These are phyloP conservation scores for Ardeotis arabs DNA, from an alignment of 2,113 vertebrate species.

Conservation along the genomic window DNA sequence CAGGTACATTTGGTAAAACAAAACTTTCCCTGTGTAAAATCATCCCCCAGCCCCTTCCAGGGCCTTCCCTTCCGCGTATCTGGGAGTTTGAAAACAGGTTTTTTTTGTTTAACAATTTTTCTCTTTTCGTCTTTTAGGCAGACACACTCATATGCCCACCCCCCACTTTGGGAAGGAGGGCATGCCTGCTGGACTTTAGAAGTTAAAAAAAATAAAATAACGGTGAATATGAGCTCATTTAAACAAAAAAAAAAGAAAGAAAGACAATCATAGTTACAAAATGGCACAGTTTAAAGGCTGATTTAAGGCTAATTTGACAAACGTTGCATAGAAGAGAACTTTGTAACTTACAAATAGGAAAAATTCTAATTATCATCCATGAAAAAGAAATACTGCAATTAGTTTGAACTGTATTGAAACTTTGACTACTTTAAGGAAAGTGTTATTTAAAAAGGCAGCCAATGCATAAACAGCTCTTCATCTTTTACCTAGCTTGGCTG, in stretches of 20 bases:
- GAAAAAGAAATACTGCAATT: not conserved
- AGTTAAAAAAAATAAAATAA: not conserved
- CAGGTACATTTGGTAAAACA: not conserved
- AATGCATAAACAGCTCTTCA: constrained; percentile 7
- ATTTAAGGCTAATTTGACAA: not conserved
- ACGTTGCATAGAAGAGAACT: not conserved
- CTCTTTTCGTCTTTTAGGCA: not conserved
- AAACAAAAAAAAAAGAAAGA: too few species aligned
- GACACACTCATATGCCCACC: not conserved
- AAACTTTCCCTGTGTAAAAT: not conserved
- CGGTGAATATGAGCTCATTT: not conserved
- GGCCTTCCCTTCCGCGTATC: not conserved
- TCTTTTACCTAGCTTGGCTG: not conserved
- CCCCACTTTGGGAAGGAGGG: not conserved
- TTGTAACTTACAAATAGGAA: not conserved
- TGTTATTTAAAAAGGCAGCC: constrained; percentile 2
- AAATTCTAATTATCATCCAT: not conserved
- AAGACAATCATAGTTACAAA: not conserved
- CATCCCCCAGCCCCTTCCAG: not conserved
- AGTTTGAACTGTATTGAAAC: constrained; percentile 23
- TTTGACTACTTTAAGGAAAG: not conserved
- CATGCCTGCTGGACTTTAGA: not conserved
- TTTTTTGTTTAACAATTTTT: not conserved
- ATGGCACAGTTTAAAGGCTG: not conserved
- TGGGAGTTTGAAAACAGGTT: not conserved